These are phyloP conservation scores for Cheiracanthium punctorium DNA, from an alignment of 2,888 invertebrate genomes.

Conservation along the genomic window DNA sequence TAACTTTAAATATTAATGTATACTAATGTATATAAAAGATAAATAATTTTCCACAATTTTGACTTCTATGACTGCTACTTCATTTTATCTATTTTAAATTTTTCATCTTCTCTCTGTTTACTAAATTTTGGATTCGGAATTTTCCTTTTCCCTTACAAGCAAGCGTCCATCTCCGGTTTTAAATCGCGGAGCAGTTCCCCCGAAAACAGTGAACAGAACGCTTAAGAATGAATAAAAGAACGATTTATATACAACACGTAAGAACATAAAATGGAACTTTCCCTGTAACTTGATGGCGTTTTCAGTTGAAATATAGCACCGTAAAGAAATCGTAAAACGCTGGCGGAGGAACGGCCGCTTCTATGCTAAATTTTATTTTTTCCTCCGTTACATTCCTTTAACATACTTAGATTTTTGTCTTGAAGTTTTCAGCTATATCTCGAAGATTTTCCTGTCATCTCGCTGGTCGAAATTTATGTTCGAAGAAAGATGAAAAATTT, in stretches of 20 bases:
- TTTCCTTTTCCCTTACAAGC: neutral
- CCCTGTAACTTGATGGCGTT: slow-evolving; percentile 1
- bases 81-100: too few relatives aligned
- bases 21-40: too few relatives aligned
- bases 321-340: slow-evolving; percentile 13
- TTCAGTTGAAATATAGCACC: slow-evolving; percentile 6
- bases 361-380: slow-evolving; percentile 6
- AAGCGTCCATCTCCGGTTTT: neutral
- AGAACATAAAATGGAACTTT: slow-evolving; percentile 13
- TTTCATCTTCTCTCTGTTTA: too few relatives aligned
- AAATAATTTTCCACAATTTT: too few relatives aligned
- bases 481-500: too few relatives aligned
- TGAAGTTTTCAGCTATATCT: neutral
- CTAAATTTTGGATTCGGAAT: too few relatives aligned
- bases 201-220: neutral
- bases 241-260: slow-evolving; percentile 17
- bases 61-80: too few relatives aligned
- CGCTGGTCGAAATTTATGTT: too few relatives aligned
- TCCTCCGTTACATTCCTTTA: neutral
- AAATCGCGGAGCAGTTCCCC: neutral
- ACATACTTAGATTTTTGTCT: neutral
- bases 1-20: too few relatives aligned
- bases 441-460: neutral
- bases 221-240: slow-evolving; percentile 10
- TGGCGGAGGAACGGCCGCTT: neutral